A percentile compares a stretch with the other conserved stretches of the same genome.
Evolutionary conservation across 2,888 invertebrate species (phyloP).

Genomic region (Pristionchus japonicus): DNA sequence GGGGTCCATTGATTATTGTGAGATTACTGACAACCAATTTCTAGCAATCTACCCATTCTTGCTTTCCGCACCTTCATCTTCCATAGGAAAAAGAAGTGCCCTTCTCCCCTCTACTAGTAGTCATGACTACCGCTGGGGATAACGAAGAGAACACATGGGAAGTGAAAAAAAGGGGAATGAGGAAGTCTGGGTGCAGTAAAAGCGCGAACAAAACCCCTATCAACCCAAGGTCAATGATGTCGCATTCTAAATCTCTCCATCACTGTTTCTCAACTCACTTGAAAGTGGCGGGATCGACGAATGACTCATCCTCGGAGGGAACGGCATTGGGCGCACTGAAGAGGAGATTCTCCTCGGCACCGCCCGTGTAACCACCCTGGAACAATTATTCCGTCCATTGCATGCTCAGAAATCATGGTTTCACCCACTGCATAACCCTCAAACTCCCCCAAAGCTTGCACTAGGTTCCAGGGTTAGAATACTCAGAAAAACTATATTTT

Average conservation of each 20-base stretch:
- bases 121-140: background rate
- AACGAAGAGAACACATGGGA: background rate
- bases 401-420: background rate
- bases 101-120: background rate
- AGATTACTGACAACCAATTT: background rate
- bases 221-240: background rate
- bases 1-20: background rate
- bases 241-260: background rate
- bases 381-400: background rate
- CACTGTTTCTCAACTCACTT: background rate
- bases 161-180: background rate
- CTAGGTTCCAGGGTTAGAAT: too few relatives aligned
- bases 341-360: background rate
- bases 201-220: background rate
- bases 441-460: too few relatives aligned
- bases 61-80: too few relatives aligned
- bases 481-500: too few relatives aligned
- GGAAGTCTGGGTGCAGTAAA: too few relatives aligned
- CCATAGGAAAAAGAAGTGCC: background rate
- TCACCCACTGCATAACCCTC: background rate
- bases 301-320: background rate
- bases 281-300: constrained; percentile 7
- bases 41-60: background rate
- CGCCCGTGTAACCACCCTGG: background rate
- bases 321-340: constrained; percentile 39